Conservation (phyloP, 2,797 vertebrate species). For the Lagorchestes hirsutus region DNA sequence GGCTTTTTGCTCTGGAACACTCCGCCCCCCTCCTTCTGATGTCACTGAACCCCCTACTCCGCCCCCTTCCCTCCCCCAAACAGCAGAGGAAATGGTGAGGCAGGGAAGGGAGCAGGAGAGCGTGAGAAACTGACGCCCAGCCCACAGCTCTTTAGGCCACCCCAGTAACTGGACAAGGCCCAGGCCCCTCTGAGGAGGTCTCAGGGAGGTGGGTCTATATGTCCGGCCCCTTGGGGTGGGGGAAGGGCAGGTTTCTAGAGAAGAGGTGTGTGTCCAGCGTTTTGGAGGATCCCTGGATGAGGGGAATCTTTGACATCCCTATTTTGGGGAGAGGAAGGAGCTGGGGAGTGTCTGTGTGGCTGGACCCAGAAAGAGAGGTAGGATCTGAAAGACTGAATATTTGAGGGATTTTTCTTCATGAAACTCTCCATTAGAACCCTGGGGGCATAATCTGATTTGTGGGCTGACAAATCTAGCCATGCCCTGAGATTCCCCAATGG, state of each 20-base stretch:
- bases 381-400: not conserved
- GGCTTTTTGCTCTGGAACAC: constrained; percentile 17
- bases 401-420: not conserved
- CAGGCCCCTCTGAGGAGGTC: not conserved
- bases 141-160: not conserved
- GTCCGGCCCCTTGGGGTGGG: not conserved
- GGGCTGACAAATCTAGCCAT: not conserved
- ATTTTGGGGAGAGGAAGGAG: not conserved
- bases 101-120: constrained; percentile 35
- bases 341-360: not conserved
- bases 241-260: not conserved
- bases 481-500: not conserved
- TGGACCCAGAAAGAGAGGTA: not conserved
- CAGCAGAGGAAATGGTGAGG: constrained; percentile 65
- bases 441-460: not conserved
- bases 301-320: not conserved
- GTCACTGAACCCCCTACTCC: not conserved
- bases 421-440: not conserved
- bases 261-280: not conserved
- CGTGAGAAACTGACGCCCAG: constrained; percentile 51
- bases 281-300: not conserved
- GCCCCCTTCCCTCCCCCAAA: not conserved
- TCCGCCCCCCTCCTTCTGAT: constrained; percentile 30
- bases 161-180: constrained; percentile 14
- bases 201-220: not conserved